phyloP scores from a whole-genome alignment of 2,797 vertebrate genomes.

The Acanthiza pusilla region DNA sequence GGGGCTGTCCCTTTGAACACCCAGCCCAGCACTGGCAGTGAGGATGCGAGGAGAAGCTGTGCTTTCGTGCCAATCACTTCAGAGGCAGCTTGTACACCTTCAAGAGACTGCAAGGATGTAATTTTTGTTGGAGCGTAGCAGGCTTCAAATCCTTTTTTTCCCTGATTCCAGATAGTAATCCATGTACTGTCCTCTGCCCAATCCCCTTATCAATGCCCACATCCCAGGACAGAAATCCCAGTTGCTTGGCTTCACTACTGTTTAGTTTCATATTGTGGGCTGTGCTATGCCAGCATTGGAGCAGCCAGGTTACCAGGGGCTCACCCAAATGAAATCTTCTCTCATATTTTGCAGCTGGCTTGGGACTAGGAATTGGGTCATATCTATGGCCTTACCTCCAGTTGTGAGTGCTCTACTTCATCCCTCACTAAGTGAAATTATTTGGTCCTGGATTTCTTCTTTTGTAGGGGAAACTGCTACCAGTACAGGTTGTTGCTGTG shows the following conservation, averaged over 20 bases:
- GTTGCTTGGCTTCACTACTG: background rate
- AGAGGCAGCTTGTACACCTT: fast-evolving
- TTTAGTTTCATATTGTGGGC: background rate
- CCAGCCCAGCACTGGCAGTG: background rate
- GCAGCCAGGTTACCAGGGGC: background rate
- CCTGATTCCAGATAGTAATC: background rate
- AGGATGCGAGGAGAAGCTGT: background rate
- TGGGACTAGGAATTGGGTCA: background rate
- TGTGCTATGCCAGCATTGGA: background rate
- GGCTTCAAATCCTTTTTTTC: background rate
- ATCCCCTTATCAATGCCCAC: background rate
- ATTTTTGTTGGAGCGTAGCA: background rate
- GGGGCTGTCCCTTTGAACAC: background rate
- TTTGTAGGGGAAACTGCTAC: background rate
- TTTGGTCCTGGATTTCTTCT: background rate
- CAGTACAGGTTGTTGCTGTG: background rate
- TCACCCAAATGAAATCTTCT: background rate
- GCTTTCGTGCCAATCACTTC: background rate
- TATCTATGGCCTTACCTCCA: background rate
- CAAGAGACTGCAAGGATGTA: background rate
- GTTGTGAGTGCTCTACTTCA: background rate
- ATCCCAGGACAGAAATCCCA: background rate
- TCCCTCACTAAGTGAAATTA: background rate
- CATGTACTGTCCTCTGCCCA: background rate
- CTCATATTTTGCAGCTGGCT: fast-evolving